phyloP scores from a whole-genome alignment of 2,113 vertebrate genomes.

The Setophaga kirtlandii region DNA sequence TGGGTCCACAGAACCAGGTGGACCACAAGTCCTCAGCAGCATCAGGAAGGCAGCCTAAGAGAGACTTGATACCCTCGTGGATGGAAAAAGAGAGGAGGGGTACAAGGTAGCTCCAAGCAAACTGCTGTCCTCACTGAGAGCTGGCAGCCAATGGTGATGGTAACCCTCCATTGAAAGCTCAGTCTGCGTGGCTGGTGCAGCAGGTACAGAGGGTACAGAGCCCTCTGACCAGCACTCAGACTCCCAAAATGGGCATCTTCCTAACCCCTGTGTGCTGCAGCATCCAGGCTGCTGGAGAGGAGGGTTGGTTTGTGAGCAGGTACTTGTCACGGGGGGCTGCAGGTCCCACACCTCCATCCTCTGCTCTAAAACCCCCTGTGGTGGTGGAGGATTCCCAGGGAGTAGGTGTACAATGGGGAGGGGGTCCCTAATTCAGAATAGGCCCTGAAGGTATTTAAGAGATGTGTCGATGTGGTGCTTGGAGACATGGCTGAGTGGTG shows the following conservation, averaged over 20 bases:
- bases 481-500: not conserved
- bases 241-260: not conserved
- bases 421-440: not conserved
- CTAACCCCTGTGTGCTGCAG: not conserved
- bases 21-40: not conserved
- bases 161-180: not conserved
- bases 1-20: not conserved
- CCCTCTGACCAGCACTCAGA: not conserved
- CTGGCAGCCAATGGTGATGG: not conserved
- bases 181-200: not conserved
- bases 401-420: fast-evolving
- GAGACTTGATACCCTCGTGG: not conserved
- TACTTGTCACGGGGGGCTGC: not conserved
- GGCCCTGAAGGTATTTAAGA: not conserved
- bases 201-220: not conserved
- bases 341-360: not conserved
- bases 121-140: not conserved
- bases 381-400: not conserved
- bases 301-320: not conserved
- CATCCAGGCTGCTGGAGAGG: not conserved
- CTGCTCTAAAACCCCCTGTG: not conserved
- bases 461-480: not conserved
- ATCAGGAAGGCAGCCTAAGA: not conserved
- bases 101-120: not conserved
- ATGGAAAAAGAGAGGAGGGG: not conserved